Base-by-base conservation (phyloP, 2,888 invertebrate species). In the Pycnomerus fuliginosus region DNA sequence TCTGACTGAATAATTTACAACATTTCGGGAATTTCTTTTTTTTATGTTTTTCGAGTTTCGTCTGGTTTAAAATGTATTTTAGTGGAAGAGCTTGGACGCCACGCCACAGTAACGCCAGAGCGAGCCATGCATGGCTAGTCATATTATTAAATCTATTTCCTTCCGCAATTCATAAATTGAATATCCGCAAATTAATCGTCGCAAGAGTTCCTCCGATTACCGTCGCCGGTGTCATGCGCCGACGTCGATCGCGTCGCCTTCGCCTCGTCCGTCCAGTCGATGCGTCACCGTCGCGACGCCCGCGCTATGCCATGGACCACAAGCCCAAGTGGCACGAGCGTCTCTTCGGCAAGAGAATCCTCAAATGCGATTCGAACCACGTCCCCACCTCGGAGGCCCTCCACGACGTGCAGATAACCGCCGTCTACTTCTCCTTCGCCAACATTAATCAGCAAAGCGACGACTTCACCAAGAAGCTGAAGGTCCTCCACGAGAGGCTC, bases 341-440 rank as follows among this genome's bases (percentile, higher is more conserved):
- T 66, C 75, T 80, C 55, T 80, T 82, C 56, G 80, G 81, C 1
- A 75, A 76, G 62, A 69, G 72, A 38, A 65, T 81, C 12, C 74
- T 80, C 39, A 76, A 74, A 59, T 80, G 80, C 65, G 70, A 61
- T 32, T 48, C 59, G 11, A 61, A 59, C 40, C 66, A 74, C 48
- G 55, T 75, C 8, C 58, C 73, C 1, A 79, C 79, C 1, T 56
- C 70, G 25, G 76, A 78, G 49, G 74, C 74, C 5, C 74, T 80
- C 1, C 72, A 73, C 23, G 74, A 74, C 1, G 76, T 74, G 7
- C 78, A 78, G 7, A 68, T 79, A 35, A 79, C 82, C 58, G 84
- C 83, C 16, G 75, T 84, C 52, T 85, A 84, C 65, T 85, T 85
- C 67, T 83, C 83, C 33, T 84, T 85, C 64, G 83, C 83, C 10